Evolutionary conservation across 2,888 invertebrate genomes (phyloP), one percentile per base, ranked within the genome.

Genomic region (Brachyptera risi): DNA sequence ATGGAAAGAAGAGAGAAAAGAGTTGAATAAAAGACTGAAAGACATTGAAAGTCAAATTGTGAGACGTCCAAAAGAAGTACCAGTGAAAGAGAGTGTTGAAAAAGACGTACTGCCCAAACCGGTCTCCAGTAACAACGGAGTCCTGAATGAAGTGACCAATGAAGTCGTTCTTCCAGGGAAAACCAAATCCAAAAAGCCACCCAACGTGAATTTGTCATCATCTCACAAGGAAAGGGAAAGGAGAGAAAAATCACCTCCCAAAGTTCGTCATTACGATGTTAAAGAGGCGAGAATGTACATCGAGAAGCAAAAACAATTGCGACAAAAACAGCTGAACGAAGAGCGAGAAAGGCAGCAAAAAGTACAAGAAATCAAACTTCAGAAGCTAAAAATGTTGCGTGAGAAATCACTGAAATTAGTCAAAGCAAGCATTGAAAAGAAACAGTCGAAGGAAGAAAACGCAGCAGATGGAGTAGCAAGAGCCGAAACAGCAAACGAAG

Each of bases 251-350:
- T 26, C 35, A 9, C 54, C 54, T 1, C 54, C 35, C 15, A 72
- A 68, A 67, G 66, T 69, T 37, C 69, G 70, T 63, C 65, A 68
- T 60, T 83, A 83, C 68, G 77, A 81, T 71, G 73, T 76, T 1
- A 76, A 79, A 57, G 76, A 78, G 65, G 77, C 82, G 1, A 72
- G 80, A 3, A 76, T 78, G 64, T 84, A 76, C 69, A 83, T 84
- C 66, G 76, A 77, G 65, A 79, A 78, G 66, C 81, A 83, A 69
- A 78, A 75, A 67, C 76, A 78, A 60, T 79, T 79, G 67, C 71
- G 82, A 9, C 70, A 73, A 42, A 72, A 74, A 57, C 71, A 74
- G 62, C 67, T 73, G 60, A 72, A 74, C 63, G 71, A 73, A 58
- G 74, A 77, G 47, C 64, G 63, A 37, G 65, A 67, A 40, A 67